Conservation (phyloP, 2,113 vertebrate species). For the Myiopsitta monachus region DNA sequence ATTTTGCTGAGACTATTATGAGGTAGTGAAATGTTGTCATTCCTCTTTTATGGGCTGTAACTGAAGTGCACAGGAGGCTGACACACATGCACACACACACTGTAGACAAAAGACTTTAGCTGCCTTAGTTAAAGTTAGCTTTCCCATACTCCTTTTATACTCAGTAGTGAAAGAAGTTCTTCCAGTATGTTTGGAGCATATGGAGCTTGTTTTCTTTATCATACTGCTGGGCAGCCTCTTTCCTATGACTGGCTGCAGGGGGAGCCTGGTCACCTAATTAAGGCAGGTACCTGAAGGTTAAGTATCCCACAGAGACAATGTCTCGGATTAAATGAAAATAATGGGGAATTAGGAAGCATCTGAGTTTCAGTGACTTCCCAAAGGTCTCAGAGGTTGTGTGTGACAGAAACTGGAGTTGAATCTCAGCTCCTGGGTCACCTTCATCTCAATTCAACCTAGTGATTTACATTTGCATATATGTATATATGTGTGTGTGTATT, state of each 20-base stretch:
- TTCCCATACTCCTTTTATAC: neutral
- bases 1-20: neutral
- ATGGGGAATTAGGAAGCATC: neutral
- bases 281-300: neutral
- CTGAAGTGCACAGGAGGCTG: neutral
- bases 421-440: neutral
- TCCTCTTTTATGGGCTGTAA: neutral
- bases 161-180: neutral
- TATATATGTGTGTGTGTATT: neutral
- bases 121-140: neutral
- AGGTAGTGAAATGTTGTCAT: fast-evolving
- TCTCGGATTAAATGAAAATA: neutral
- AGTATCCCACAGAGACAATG: neutral
- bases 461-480: neutral
- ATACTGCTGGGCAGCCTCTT: neutral
- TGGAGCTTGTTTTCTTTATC: neutral
- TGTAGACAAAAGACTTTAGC: neutral
- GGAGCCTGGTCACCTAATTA: neutral
- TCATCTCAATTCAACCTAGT: neutral
- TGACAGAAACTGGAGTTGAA: neutral
- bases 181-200: neutral
- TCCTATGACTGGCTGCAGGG: neutral
- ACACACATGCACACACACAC: fast-evolving
- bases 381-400: neutral
- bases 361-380: neutral